phyloP scores from a whole-genome alignment of 2,888 invertebrate genomes.

The Fissipunctia ypsillon region DNA sequence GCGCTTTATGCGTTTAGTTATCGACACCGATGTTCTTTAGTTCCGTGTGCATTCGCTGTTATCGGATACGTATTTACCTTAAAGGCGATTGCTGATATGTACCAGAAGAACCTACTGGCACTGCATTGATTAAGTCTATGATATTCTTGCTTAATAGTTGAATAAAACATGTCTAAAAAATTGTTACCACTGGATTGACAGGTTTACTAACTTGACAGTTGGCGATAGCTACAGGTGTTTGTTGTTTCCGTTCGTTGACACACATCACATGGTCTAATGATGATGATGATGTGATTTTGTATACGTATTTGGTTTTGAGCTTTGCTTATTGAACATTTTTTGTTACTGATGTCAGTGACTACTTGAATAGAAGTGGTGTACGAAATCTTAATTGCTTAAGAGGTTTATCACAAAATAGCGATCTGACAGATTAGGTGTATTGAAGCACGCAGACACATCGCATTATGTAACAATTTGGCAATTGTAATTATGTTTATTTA shows the following conservation, averaged over 20 bases:
- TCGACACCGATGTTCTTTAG: slow-evolving; percentile 19
- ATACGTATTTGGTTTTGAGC: background rate
- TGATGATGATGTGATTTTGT: background rate
- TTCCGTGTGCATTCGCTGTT: slow-evolving; percentile 23
- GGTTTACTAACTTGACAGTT: slow-evolving; percentile 26
- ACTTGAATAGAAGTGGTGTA: background rate
- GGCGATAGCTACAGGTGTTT: slow-evolving; percentile 7
- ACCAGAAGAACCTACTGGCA: background rate
- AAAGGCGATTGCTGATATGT: slow-evolving; percentile 2
- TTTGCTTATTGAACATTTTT: background rate
- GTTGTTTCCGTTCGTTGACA: slow-evolving; percentile 16
- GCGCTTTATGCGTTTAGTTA: slow-evolving; percentile 4
- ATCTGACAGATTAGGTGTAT: no score
- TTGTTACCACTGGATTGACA: background rate
- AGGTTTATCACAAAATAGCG: no score
- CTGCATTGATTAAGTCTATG: background rate
- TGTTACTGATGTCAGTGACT: background rate
- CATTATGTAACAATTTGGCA: no score
- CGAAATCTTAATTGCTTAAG: background rate
- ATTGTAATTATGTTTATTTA: no score
- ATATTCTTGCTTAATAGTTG: background rate
- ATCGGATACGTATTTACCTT: slow-evolving; percentile 20
- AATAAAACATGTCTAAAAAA: background rate
- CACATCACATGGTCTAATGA: slow-evolving; percentile 11
- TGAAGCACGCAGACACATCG: no score